Conservation (phyloP, 2,113 vertebrate genomes). For the Dicrurus megarhynchus region DNA sequence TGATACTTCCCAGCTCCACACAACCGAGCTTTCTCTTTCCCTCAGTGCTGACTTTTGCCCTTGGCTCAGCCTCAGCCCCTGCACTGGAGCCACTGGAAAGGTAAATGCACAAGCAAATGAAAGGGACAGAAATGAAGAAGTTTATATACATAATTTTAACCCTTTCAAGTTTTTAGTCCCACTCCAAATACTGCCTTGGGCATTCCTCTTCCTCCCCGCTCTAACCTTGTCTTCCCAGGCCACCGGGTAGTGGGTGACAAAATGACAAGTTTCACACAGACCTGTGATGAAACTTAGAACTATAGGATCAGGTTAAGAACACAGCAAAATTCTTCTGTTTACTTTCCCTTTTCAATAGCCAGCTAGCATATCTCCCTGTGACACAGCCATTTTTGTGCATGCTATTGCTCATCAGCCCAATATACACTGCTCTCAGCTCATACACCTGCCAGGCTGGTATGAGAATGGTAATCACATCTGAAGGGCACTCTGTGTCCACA, state of each 20-base stretch:
- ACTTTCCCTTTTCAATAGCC: background rate
- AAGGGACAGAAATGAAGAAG: background rate
- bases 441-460: background rate
- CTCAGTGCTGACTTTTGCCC: background rate
- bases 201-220: background rate
- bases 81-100: background rate
- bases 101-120: background rate
- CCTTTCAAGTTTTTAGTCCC: background rate
- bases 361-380: background rate
- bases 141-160: background rate
- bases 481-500: background rate
- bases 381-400: background rate
- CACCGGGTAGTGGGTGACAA: rapidly evolving
- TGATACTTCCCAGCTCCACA: background rate
- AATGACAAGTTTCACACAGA: background rate
- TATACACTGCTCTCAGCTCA: rapidly evolving
- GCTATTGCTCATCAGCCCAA: background rate
- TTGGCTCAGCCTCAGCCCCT: background rate
- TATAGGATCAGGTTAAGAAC: background rate
- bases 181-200: background rate
- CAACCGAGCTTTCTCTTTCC: background rate
- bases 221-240: background rate
- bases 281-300: background rate
- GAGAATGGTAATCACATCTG: background rate
- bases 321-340: background rate